Conservation (phyloP, 2,888 invertebrate species). For the Drosophila nr. fundita region DNA sequence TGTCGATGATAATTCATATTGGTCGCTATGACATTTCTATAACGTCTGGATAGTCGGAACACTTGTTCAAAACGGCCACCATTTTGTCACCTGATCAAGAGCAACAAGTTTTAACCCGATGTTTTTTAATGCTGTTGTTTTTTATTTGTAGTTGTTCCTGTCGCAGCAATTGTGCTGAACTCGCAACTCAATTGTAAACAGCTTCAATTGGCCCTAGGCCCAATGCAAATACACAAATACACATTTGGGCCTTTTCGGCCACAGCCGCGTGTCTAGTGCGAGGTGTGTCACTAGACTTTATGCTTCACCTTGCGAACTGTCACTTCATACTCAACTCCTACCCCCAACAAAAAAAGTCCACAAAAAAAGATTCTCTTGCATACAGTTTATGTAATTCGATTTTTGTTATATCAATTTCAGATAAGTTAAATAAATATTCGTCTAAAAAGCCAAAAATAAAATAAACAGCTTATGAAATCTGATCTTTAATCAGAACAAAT, state of each 20-base stretch:
- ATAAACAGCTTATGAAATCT: neutral
- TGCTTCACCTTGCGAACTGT: neutral
- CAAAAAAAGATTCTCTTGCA: neutral
- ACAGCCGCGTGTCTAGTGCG: conserved; percentile 32
- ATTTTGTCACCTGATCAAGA: conserved; percentile 42
- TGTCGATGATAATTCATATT: conserved; percentile 1
- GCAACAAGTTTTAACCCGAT: conserved; percentile 50
- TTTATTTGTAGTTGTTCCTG: conserved; percentile 32
- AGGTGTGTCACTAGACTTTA: conserved; percentile 29
- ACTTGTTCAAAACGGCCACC: conserved; percentile 30
- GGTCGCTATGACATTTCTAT: conserved; percentile 5
- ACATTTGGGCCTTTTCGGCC: conserved; percentile 36
- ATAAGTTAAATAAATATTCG: neutral
- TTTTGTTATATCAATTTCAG: neutral
- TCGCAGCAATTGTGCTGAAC: conserved; percentile 63
- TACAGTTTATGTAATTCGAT: neutral
- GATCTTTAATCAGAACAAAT: neutral
- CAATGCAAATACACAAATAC: conserved; percentile 50
- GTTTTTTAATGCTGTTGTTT: conserved; percentile 18
- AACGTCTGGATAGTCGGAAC: conserved; percentile 23
- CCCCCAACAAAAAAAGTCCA: neutral
- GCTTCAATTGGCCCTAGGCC: conserved; percentile 70
- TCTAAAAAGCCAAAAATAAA: neutral
- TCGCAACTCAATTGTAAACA: conserved; percentile 75
- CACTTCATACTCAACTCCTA: too few relatives aligned